phyloP scores from a whole-genome alignment of 2,113 vertebrate genomes.

The Bettongia penicillata region DNA sequence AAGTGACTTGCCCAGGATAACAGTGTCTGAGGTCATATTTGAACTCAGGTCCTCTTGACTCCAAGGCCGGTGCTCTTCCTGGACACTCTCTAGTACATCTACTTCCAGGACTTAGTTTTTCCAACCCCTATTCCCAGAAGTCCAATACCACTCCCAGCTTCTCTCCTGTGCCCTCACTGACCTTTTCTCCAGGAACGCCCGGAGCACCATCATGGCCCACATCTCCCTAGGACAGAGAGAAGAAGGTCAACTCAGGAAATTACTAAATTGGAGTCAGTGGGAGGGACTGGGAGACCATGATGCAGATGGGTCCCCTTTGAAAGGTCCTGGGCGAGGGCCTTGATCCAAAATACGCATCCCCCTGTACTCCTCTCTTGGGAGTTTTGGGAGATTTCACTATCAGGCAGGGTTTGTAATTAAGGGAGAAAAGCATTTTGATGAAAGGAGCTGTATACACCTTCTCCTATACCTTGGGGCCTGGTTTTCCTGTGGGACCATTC shows the following conservation, averaged over 20 bases:
- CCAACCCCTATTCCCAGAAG: not conserved
- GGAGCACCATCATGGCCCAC: constrained; percentile 89
- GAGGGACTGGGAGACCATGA: not conserved
- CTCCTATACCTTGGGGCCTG: constrained; percentile 89
- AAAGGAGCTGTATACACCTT: fast-evolving
- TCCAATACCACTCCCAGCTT: not conserved
- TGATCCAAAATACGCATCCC: not conserved
- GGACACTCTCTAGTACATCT: not conserved
- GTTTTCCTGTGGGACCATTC: constrained; percentile 89
- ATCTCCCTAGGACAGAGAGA: constrained; percentile 86
- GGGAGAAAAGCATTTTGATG: no score
- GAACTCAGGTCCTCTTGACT: no score
- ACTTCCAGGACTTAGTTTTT: not conserved
- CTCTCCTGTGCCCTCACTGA: constrained; percentile 60
- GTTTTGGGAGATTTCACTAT: not conserved
- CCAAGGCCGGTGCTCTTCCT: no score
- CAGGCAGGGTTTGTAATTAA: not conserved
- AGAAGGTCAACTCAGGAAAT: constrained; percentile 5
- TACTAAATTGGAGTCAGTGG: fast-evolving
- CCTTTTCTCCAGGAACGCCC: constrained; percentile 90
- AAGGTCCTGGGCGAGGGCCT: not conserved
- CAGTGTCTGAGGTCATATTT: no score
- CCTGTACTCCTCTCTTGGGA: not conserved
- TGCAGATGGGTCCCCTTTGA: not conserved
- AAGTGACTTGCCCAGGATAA: no score